Conservation (phyloP, 2,113 vertebrate genomes). For the Girardinichthys multiradiatus region DNA sequence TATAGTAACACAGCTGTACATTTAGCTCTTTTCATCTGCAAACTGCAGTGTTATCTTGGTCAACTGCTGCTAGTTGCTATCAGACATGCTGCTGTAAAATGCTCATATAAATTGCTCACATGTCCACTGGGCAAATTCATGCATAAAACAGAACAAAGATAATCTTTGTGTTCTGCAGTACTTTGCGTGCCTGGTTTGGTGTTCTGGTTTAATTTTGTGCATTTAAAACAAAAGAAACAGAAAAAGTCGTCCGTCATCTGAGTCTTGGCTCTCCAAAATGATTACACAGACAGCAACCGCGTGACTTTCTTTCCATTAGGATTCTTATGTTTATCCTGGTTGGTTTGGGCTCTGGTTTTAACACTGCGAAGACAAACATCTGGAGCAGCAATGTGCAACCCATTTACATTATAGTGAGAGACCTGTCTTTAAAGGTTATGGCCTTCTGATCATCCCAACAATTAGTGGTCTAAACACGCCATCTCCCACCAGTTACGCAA, state of each 20-base stretch:
- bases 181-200: background rate
- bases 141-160: slow-evolving; percentile 42
- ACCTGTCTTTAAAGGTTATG: background rate
- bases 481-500: background rate
- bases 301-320: background rate
- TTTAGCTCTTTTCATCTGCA: background rate
- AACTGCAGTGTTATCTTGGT: background rate
- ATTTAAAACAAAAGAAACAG: background rate
- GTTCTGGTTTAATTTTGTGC: background rate
- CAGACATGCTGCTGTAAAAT: slow-evolving; percentile 12
- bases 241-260: background rate
- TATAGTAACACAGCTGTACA: background rate
- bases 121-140: slow-evolving; percentile 12
- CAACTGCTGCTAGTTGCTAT: background rate
- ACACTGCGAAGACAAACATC: background rate
- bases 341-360: background rate
- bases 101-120: slow-evolving; percentile 1
- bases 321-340: background rate
- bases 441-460: background rate
- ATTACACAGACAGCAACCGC: background rate
- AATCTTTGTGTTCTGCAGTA: slow-evolving; percentile 8
- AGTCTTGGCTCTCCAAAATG: background rate
- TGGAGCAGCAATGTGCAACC: background rate
- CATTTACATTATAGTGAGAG: background rate
- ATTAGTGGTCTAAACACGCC: too few relatives aligned